Evolutionary conservation across 2,113 vertebrate species (phyloP).

Genomic region (Uropsilus gracilis): DNA sequence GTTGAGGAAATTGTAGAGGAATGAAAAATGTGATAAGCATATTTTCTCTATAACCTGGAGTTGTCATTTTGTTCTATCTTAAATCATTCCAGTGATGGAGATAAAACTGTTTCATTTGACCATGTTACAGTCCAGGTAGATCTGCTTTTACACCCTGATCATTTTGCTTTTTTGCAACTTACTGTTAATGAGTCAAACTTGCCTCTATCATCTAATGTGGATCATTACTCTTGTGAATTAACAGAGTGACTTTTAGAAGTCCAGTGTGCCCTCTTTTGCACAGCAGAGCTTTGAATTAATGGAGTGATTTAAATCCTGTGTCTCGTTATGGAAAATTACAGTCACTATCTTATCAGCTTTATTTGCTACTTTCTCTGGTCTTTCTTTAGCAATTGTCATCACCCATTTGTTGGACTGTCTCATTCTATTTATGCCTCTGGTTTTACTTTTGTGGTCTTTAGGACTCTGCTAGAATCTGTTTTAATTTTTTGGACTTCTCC

Average conservation of each 20-base stretch:
- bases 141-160: neutral
- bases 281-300: too few relatives aligned
- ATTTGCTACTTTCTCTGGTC: neutral
- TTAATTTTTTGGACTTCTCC: conserved; percentile 22
- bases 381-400: fast-evolving
- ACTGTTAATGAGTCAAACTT: neutral
- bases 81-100: neutral
- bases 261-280: too few relatives aligned
- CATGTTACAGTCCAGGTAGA: neutral
- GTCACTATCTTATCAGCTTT: neutral
- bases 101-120: neutral
- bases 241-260: neutral
- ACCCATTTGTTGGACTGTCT: neutral
- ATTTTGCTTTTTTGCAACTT: neutral
- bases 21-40: neutral
- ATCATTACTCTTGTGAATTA: neutral
- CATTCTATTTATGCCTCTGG: neutral
- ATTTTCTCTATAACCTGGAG: neutral
- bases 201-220: neutral
- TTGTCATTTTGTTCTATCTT: neutral
- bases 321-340: neutral
- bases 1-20: neutral
- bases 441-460: neutral
- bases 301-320: neutral
- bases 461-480: neutral